These are phyloP conservation scores for Coturnix japonica DNA, from an alignment of 2,113 vertebrate species.

Conservation along the genomic window DNA sequence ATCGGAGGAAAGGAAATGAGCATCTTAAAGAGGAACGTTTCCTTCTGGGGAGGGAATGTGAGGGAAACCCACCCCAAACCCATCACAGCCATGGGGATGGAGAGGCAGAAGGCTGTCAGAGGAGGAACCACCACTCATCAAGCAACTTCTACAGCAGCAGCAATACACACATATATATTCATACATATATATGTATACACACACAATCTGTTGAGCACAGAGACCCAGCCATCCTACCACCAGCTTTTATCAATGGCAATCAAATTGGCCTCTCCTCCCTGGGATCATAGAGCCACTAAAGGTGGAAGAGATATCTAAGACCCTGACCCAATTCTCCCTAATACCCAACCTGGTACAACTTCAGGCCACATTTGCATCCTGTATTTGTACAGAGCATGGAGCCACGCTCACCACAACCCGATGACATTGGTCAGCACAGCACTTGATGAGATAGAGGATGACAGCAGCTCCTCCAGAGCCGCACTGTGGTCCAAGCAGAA, in stretches of 20 bases:
- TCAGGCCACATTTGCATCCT: background rate
- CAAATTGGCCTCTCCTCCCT: background rate
- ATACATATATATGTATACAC: too few relatives aligned
- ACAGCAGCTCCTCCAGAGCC: background rate
- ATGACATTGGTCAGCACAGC: accelerated
- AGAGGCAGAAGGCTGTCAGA: background rate
- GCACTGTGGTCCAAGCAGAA: background rate
- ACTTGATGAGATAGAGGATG: background rate
- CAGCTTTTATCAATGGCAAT: accelerated
- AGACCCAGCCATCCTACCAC: background rate
- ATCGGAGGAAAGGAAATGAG: accelerated
- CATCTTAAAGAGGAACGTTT: background rate
- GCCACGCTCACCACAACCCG: accelerated
- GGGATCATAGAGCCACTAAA: too few relatives aligned
- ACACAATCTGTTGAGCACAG: background rate
- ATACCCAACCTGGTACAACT: too few relatives aligned
- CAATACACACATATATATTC: too few relatives aligned
- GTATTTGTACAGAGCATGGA: background rate
- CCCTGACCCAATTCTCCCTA: too few relatives aligned
- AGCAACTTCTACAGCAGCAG: background rate
- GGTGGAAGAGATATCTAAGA: too few relatives aligned
- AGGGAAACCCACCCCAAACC: background rate
- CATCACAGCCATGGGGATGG: background rate
- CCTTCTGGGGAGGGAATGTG: background rate
- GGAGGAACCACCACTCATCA: background rate